These are phyloP conservation scores for Thymelicus sylvestris DNA, from an alignment of 2,888 invertebrate genomes.

Conservation along the genomic window DNA sequence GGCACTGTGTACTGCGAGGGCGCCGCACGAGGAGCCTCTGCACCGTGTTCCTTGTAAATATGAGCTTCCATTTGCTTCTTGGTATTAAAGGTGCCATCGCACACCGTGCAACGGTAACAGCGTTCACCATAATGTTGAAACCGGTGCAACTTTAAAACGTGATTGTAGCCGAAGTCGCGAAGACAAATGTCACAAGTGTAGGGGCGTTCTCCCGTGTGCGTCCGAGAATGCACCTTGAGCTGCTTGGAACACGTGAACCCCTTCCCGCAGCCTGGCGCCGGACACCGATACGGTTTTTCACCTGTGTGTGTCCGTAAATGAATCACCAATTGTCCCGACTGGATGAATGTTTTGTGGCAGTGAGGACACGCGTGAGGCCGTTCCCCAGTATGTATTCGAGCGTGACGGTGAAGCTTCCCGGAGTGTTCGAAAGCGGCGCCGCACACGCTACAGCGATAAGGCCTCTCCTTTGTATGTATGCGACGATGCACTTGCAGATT, in stretches of 20 bases:
- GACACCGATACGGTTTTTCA: constrained; percentile 93
- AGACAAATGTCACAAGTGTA: constrained; percentile 96
- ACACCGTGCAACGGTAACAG: constrained; percentile 96
- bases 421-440: constrained; percentile 95
- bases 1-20: constrained; percentile 63
- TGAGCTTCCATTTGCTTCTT: constrained; percentile 96
- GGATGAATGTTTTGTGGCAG: constrained; percentile 95
- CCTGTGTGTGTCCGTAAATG: constrained; percentile 95
- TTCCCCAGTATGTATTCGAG: constrained; percentile 95
- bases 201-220: constrained; percentile 96
- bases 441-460: constrained; percentile 95
- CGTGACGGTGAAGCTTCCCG: constrained; percentile 95
- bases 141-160: constrained; percentile 94
- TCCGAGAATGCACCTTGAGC: constrained; percentile 95
- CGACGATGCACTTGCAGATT: constrained; percentile 95
- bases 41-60: constrained; percentile 85
- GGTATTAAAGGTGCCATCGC: constrained; percentile 95
- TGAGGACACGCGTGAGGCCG: constrained; percentile 95
- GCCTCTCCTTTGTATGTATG: constrained; percentile 96
- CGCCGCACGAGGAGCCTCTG: constrained; percentile 77
- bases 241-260: constrained; percentile 97
- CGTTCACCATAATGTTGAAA: constrained; percentile 96
- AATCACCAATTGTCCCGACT: constrained; percentile 95
- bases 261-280: constrained; percentile 92
- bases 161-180: constrained; percentile 96